A percentile compares a stretch with the other conserved stretches of the same genome.
These are phyloP conservation scores for Drosophila subsilvestris DNA, from an alignment of 2,888 invertebrate species.

Conservation along the genomic window DNA sequence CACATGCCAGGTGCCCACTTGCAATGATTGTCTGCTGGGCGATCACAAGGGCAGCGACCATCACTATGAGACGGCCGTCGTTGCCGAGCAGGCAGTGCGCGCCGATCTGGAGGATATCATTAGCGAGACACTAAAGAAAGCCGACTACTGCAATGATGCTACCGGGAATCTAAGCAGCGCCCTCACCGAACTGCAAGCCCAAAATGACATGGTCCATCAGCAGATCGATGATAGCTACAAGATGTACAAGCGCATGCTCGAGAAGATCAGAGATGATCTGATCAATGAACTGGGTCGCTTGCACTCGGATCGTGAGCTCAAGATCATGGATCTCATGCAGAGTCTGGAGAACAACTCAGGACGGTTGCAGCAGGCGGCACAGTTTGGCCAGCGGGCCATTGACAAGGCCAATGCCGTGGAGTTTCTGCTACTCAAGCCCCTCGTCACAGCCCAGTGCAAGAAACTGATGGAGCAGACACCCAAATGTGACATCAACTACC, in stretches of 20 bases:
- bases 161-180: conserved; percentile 91
- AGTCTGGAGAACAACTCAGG: conserved; percentile 93
- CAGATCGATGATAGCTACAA: conserved; percentile 92
- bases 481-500: conserved; percentile 91
- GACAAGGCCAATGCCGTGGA: conserved; percentile 94
- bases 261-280: conserved; percentile 91
- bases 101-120: conserved; percentile 91
- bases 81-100: conserved; percentile 91
- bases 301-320: conserved; percentile 93
- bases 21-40: conserved; percentile 92
- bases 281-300: conserved; percentile 89
- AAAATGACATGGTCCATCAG: conserved; percentile 93
- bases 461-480: conserved; percentile 92
- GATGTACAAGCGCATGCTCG: conserved; percentile 92
- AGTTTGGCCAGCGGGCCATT: conserved; percentile 92
- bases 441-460: conserved; percentile 90
- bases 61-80: conserved; percentile 91
- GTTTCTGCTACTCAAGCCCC: conserved; percentile 92
- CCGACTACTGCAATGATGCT: conserved; percentile 89
- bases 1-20: conserved; percentile 93
- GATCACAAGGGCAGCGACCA: conserved; percentile 94
- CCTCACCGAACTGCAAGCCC: conserved; percentile 93
- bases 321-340: conserved; percentile 94
- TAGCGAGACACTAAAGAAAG: conserved; percentile 89
- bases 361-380: conserved; percentile 93